Evolutionary conservation across 2,888 invertebrate species (phyloP).

Genomic region (Lottia scabra): DNA sequence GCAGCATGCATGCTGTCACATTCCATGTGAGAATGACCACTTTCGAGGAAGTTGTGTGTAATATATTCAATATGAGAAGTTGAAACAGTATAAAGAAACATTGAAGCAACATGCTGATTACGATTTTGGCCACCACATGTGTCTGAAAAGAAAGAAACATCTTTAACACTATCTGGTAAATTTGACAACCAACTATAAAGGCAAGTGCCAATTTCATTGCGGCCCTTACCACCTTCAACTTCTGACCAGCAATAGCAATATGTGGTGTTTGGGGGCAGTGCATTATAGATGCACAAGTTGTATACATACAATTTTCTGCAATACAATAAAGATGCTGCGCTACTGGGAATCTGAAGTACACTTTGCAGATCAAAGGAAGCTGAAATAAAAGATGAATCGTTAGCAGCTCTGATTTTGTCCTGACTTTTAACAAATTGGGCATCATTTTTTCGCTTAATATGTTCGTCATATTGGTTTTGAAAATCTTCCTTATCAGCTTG

Average conservation of each 20-base stretch:
- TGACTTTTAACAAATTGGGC: neutral
- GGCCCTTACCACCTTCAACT: conserved; percentile 7
- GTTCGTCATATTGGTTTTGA: neutral
- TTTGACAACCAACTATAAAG: neutral
- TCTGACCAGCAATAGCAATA: conserved; percentile 8
- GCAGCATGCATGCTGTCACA: conserved; percentile 8
- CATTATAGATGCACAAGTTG: conserved; percentile 9
- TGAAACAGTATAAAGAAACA: no score
- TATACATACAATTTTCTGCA: conserved; percentile 7
- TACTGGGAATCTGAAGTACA: neutral
- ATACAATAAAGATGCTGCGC: conserved; percentile 3
- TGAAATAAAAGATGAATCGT: neutral
- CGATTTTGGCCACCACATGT: no score
- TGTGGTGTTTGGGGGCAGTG: neutral
- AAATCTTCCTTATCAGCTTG: no score
- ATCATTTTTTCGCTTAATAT: neutral
- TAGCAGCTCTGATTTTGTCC: neutral
- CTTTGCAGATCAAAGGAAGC: neutral
- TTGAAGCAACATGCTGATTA: no score
- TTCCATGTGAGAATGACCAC: conserved; percentile 4
- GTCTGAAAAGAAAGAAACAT: conserved; percentile 5
- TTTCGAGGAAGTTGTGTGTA: conserved; percentile 6
- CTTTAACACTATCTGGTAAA: neutral
- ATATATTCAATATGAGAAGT: no score
- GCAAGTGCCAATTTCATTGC: conserved; percentile 10